These are phyloP conservation scores for Orchesella flavescens DNA, from an alignment of 2,888 invertebrate species.

Conservation along the genomic window DNA sequence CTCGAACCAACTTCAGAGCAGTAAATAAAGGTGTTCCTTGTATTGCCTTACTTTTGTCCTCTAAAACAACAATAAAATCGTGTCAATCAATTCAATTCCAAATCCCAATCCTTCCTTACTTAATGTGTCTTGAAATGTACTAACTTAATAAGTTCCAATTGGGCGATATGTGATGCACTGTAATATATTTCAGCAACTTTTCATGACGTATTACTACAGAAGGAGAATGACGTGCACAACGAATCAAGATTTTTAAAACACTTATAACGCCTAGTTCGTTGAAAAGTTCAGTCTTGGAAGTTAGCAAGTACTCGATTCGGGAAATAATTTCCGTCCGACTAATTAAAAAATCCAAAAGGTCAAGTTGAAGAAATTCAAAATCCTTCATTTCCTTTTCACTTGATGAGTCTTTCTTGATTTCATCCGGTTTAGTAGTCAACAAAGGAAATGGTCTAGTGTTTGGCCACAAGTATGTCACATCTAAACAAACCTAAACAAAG, in stretches of 20 bases:
- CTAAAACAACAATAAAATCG: slow-evolving; percentile 27
- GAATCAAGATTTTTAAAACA: slow-evolving; percentile 85
- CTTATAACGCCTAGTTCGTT: slow-evolving; percentile 77
- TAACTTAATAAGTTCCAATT: slow-evolving; percentile 53
- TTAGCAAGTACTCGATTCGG: slow-evolving; percentile 65
- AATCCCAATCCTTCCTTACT: neutral
- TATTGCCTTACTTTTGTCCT: slow-evolving; percentile 20
- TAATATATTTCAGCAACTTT: slow-evolving; percentile 40
- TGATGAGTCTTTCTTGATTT: slow-evolving; percentile 71
- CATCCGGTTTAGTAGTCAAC: slow-evolving; percentile 75
- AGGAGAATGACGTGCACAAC: slow-evolving; percentile 85
- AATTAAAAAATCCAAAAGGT: slow-evolving; percentile 79
- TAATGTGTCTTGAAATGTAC: neutral
- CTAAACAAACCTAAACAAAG: slow-evolving; percentile 36
- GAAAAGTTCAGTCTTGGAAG: slow-evolving; percentile 39
- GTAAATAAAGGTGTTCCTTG: slow-evolving; percentile 50
- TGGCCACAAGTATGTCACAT: slow-evolving; percentile 58
- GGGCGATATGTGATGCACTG: slow-evolving; percentile 46
- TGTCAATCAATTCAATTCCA: too few relatives aligned
- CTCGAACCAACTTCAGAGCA: slow-evolving; percentile 58
- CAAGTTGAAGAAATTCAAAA: slow-evolving; percentile 88
- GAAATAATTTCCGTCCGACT: slow-evolving; percentile 60
- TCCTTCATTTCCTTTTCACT: slow-evolving; percentile 85
- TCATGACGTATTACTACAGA: slow-evolving; percentile 73
- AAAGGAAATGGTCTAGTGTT: slow-evolving; percentile 61